Base-by-base conservation (phyloP, 1,140 invertebrate genomes). In the Drosophila subpulchrella region DNA sequence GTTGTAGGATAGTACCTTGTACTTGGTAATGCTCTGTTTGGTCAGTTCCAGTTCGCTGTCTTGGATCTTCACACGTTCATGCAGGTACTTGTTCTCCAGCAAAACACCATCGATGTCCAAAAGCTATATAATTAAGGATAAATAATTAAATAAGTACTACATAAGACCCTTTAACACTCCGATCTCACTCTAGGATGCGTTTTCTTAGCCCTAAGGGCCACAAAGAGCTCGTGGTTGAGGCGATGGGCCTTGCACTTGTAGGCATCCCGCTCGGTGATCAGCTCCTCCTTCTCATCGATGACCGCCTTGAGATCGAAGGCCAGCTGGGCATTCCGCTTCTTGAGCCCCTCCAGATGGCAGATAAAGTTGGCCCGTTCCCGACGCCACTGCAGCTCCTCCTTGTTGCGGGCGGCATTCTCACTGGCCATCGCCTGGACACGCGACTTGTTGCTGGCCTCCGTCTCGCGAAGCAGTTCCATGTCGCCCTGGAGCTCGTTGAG, bases 281-380 rank as follows among this genome's bases (percentile, higher is more conserved):
- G 90, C 79, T 98, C 97, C 84, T 97, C 96, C 92, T 97, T 97
- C 90, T 98, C 97, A 93, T 98, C 97, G 38, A 98, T 92, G 20
- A 97, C 94, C 46, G 94, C 93, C 84, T 96, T 95, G 17, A 97
- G 93, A 93, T 98, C 97, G 30, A 94, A 93, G 10, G 91, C 88
- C 39, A 92, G 46, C 63, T 93, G 91, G 34, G 86, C 92, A 63
- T 92, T 91, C 53, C 95, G 94, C 78, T 95, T 93, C 85, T 95
- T 95, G 10, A 95, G 91, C 53, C 93, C 93, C 91, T 96, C 96
- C 54, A 96, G 91, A 83, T 96, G 95, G 61, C 94, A 94, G 20
- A 96, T 95, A 68, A 96, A 93, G 78, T 95, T 94, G 78, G 96
- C 95, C 57, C 95, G 93, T 77, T 96, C 93, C 58, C 93, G 93